Percentiles rank a stretch among this genome's conserved stretches.
Conservation (phyloP, 2,797 vertebrate genomes). For the Oryzias sinensis region DNA sequence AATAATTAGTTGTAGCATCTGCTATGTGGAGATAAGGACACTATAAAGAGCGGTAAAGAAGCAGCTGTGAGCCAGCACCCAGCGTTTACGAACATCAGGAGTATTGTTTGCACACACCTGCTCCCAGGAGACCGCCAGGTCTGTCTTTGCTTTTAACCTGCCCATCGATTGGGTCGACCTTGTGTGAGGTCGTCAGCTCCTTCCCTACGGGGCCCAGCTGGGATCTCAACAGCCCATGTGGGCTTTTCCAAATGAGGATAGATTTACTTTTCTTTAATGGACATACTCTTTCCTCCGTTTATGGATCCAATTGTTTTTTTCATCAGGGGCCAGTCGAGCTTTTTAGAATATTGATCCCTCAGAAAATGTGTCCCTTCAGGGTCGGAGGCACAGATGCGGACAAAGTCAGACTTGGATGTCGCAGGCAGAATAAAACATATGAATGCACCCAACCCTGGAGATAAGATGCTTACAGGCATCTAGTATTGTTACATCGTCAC, state of each 20-base stretch:
- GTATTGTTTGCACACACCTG: conserved; percentile 7
- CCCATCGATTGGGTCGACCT: conserved; percentile 41
- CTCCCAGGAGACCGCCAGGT: conserved; percentile 31
- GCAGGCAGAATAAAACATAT: conserved; percentile 13
- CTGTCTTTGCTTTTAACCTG: conserved; percentile 34
- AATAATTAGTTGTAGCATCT: not conserved
- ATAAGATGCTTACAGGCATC: conserved; percentile 51
- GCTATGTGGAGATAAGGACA: conserved; percentile 5
- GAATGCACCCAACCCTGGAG: conserved; percentile 29
- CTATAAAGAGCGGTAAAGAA: conserved; percentile 1
- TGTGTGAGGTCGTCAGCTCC: conserved; percentile 36
- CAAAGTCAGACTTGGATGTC: conserved; percentile 8
- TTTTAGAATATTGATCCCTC: conserved; percentile 3
- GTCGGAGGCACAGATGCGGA: conserved; percentile 5
- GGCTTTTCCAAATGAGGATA: conserved; percentile 33
- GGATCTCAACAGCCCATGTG: conserved; percentile 36
- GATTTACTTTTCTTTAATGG: conserved; percentile 49
- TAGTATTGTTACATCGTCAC: conserved; percentile 45
- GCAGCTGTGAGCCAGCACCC: not conserved
- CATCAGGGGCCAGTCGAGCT: conserved; percentile 31
- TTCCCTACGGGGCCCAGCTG: conserved; percentile 29
- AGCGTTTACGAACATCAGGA: conserved; percentile 17
- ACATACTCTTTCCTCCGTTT: conserved; percentile 9
- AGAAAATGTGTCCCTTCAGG: conserved; percentile 43
- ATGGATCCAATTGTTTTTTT: conserved; percentile 32